These are phyloP conservation scores for Condylura cristata DNA, from an alignment of 2,113 vertebrate species.

Conservation along the genomic window DNA sequence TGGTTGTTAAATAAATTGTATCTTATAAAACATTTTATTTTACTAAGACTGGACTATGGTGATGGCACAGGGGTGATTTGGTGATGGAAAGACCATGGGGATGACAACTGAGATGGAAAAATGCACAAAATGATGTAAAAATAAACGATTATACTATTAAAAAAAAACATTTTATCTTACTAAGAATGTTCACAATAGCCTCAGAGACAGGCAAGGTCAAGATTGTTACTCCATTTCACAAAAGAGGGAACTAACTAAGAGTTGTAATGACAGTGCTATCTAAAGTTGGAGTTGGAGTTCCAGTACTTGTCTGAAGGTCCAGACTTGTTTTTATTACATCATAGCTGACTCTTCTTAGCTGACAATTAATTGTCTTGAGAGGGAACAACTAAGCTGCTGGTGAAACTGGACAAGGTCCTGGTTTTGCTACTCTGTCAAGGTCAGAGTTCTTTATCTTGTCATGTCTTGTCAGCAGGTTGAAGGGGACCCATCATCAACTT, in stretches of 20 bases:
- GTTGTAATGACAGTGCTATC: neutral
- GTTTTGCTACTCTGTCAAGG: neutral
- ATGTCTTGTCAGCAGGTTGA: neutral
- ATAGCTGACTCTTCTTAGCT: neutral
- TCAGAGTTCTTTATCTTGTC: neutral
- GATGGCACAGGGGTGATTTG: too few species aligned
- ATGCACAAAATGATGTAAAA: too few species aligned
- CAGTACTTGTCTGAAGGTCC: neutral
- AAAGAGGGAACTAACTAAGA: neutral
- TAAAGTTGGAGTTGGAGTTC: neutral
- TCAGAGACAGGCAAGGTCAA: neutral
- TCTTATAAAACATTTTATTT: slow-evolving; percentile 1
- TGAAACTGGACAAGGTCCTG: neutral
- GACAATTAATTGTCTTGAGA: neutral
- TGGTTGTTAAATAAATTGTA: slow-evolving; percentile 12
- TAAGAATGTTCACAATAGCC: neutral
- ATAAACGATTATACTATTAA: too few species aligned
- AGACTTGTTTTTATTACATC: neutral
- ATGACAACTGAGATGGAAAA: too few species aligned
- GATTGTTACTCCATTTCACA: neutral
- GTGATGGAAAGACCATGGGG: too few species aligned
- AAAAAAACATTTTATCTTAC: slow-evolving; percentile 17
- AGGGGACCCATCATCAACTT: neutral
- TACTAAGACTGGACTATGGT: too few species aligned
- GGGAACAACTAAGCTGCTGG: neutral